Evolutionary conservation across 2,797 vertebrate genomes (phyloP).

Genomic region (Esox lucius): DNA sequence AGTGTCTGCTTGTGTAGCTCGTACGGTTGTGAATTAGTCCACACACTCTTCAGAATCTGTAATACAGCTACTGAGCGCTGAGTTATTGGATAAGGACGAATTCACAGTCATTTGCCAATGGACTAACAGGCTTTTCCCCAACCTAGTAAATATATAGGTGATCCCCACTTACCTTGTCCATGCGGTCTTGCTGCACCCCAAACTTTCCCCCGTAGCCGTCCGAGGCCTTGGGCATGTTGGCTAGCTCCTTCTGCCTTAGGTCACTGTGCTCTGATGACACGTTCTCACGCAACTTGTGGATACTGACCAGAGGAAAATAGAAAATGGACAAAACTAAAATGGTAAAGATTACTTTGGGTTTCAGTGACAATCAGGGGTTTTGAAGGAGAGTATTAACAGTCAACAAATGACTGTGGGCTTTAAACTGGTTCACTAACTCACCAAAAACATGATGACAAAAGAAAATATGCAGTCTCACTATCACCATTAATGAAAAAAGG

Average conservation of each 20-base stretch:
- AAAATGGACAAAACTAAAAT: neutral
- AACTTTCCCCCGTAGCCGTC: slow-evolving; percentile 94
- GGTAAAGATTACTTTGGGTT: neutral
- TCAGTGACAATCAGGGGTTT: neutral
- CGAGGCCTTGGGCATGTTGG: slow-evolving; percentile 87
- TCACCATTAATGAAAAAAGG: neutral
- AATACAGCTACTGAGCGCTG: neutral
- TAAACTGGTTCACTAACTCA: neutral
- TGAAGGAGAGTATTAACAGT: neutral
- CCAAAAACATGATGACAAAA: neutral
- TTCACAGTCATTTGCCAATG: neutral
- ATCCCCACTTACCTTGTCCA: slow-evolving; percentile 86
- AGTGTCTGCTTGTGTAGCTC: no score
- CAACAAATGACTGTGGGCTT: neutral
- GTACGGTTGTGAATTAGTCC: no score
- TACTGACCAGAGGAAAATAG: slow-evolving; percentile 65
- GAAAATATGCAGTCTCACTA: neutral
- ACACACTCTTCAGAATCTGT: neutral
- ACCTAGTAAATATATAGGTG: neutral
- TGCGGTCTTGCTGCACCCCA: slow-evolving; percentile 91
- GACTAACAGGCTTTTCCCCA: neutral
- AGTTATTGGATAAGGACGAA: neutral
- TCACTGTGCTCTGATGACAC: slow-evolving; percentile 89
- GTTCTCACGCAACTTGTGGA: slow-evolving; percentile 85
- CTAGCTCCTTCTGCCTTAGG: slow-evolving; percentile 88